Conservation (phyloP, 2,888 invertebrate genomes). For the Cactoblastis cactorum region DNA sequence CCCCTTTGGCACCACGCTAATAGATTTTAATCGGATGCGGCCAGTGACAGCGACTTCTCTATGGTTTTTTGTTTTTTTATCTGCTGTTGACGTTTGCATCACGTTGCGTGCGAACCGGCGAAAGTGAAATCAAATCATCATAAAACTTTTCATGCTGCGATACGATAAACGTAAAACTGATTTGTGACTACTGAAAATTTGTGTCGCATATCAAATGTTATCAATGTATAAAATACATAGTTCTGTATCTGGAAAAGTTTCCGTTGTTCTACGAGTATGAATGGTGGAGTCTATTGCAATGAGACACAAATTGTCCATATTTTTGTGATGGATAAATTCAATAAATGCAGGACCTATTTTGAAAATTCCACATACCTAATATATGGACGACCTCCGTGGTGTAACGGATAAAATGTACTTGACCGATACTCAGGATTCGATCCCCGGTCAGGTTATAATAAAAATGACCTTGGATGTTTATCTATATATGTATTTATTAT, state of each 20-base stretch:
- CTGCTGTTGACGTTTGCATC: slow-evolving; percentile 12
- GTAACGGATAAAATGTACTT: no score
- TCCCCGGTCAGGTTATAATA: no score
- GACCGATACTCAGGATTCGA: no score
- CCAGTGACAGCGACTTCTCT: slow-evolving; percentile 44
- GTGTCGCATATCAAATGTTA: not conserved
- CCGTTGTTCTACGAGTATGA: no score
- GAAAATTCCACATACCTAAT: no score
- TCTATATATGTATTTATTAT: no score
- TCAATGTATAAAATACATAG: not conserved
- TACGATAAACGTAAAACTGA: not conserved
- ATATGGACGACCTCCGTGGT: no score
- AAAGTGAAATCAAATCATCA: not conserved
- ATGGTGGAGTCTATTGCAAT: no score
- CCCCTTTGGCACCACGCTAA: slow-evolving; percentile 57
- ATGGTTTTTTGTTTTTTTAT: slow-evolving; percentile 12
- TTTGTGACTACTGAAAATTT: not conserved
- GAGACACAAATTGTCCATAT: no score
- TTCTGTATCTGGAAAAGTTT: not conserved
- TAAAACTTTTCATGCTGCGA: slow-evolving; percentile 2
- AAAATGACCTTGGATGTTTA: no score
- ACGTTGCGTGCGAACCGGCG: slow-evolving; percentile 8
- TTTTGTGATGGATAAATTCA: no score
- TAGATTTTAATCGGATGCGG: slow-evolving; percentile 72
- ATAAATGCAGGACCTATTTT: no score